phyloP scores from a whole-genome alignment of 2,797 vertebrate species.

The Discoglossus pictus region DNA sequence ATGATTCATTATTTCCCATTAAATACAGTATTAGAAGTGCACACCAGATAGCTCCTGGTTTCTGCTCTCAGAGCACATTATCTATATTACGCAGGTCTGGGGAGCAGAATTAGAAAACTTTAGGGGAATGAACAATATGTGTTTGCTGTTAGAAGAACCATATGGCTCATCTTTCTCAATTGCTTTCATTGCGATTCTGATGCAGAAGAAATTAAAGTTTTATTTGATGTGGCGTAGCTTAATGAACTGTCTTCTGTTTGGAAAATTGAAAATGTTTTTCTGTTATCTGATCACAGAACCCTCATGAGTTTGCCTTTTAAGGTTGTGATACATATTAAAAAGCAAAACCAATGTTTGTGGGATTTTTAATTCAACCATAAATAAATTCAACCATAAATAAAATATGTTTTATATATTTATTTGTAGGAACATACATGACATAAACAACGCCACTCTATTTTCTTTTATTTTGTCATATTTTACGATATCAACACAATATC shows the following conservation, averaged over 20 bases:
- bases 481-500: too few relatives aligned
- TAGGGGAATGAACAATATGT: constrained; percentile 84
- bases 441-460: too few relatives aligned
- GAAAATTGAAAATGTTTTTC: constrained; percentile 85
- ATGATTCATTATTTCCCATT: constrained; percentile 89
- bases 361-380: too few relatives aligned
- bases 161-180: constrained; percentile 84
- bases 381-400: too few relatives aligned
- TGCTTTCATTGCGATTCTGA: constrained; percentile 84
- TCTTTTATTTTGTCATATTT: too few relatives aligned
- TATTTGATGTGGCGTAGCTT: constrained; percentile 85
- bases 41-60: constrained; percentile 82
- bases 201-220: constrained; percentile 85
- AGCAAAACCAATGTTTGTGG: constrained; percentile 76
- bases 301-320: constrained; percentile 70
- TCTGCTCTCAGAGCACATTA: constrained; percentile 81
- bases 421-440: neutral
- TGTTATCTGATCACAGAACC: constrained; percentile 81
- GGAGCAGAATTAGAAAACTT: constrained; percentile 86
- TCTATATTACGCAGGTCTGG: constrained; percentile 83
- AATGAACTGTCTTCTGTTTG: constrained; percentile 85
- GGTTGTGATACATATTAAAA: constrained; percentile 29
- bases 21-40: constrained; percentile 86
- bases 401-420: too few relatives aligned
- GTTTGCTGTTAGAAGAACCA: constrained; percentile 84